A percentile compares a stretch with the other conserved stretches of the same genome.
phyloP scores from a whole-genome alignment of 2,888 invertebrate species.

The Dryocosmus kuriphilus region DNA sequence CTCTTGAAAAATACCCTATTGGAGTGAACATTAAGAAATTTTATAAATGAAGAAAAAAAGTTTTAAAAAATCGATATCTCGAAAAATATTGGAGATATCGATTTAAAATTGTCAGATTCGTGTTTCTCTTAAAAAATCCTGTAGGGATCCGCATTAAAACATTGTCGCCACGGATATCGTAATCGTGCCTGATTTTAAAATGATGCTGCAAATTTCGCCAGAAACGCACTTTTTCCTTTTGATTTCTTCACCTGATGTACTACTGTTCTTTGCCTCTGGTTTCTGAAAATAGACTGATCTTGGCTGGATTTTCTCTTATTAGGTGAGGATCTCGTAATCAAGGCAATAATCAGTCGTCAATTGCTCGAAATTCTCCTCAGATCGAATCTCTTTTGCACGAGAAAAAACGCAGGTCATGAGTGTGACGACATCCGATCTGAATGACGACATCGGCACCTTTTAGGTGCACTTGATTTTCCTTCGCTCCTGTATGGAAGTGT shows the following conservation, averaged over 20 bases:
- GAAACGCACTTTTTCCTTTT: not conserved
- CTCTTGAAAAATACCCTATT: no score
- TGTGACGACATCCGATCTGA: conserved; percentile 33
- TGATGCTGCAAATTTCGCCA: conserved; percentile 26
- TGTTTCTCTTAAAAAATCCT: no score
- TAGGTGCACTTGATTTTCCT: conserved; percentile 34
- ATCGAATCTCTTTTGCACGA: not conserved
- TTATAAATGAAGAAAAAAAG: no score
- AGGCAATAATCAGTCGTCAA: conserved; percentile 24
- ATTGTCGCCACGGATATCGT: no score
- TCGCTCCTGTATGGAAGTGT: conserved; percentile 31
- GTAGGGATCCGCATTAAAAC: no score
- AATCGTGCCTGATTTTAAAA: not conserved
- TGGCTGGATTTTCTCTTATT: conserved; percentile 37
- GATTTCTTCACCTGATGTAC: conserved; percentile 4
- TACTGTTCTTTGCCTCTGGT: conserved; percentile 24
- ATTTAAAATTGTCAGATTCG: no score
- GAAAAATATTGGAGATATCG: no score
- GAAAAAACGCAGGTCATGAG: conserved; percentile 21
- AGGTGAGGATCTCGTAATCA: conserved; percentile 23
- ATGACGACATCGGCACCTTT: conserved; percentile 37
- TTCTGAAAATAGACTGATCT: conserved; percentile 34
- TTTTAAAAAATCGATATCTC: no score
- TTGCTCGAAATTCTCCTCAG: conserved; percentile 17
- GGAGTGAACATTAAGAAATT: no score